phyloP scores from a whole-genome alignment of 2,797 vertebrate genomes.

The Hipposideros larvatus region DNA sequence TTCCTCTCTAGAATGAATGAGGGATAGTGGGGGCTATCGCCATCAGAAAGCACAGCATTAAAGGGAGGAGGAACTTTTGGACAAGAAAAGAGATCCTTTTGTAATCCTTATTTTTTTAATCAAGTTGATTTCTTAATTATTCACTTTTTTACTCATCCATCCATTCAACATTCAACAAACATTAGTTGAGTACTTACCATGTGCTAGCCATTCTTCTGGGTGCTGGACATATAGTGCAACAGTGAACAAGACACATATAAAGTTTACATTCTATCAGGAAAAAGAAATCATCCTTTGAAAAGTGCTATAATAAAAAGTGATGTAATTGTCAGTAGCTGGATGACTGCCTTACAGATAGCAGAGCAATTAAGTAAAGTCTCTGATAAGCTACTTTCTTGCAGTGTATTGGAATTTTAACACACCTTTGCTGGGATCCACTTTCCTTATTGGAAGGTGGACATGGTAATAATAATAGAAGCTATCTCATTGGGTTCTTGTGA shows the following conservation, averaged over 20 bases:
- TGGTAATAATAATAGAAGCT: background rate
- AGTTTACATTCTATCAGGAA: background rate
- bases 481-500: background rate
- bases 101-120: background rate
- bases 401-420: background rate
- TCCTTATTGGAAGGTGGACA: background rate
- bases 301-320: background rate
- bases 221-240: background rate
- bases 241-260: background rate
- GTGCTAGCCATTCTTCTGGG: background rate
- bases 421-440: background rate
- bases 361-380: background rate
- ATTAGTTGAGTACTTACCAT: background rate
- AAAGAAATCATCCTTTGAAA: background rate
- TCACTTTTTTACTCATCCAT: background rate
- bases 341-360: background rate
- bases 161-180: background rate
- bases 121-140: background rate
- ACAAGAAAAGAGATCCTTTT: background rate
- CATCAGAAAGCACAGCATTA: background rate
- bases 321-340: background rate
- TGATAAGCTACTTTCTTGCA: background rate
- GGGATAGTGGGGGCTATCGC: accelerated
- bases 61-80: background rate
- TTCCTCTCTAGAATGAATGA: background rate